These are phyloP conservation scores for Colius striatus DNA, from an alignment of 2,113 vertebrate genomes.

Conservation along the genomic window DNA sequence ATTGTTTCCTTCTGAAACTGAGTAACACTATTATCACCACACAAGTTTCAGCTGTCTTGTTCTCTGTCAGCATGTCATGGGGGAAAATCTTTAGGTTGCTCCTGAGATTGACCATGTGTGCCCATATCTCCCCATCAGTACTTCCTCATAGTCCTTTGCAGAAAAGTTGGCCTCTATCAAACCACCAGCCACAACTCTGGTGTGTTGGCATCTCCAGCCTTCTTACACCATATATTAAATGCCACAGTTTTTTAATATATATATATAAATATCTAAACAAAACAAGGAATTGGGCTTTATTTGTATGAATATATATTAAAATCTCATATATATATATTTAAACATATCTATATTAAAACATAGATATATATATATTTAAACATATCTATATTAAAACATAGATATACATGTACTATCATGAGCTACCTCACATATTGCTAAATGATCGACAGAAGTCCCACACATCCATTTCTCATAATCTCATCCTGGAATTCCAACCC, in stretches of 20 bases:
- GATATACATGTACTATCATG: neutral
- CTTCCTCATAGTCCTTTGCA: neutral
- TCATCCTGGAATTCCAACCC: neutral
- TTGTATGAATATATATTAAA: neutral
- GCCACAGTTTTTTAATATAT: neutral
- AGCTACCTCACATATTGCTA: neutral
- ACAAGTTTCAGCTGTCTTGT: neutral
- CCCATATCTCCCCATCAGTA: neutral
- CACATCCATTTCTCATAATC: neutral
- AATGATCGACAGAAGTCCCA: neutral
- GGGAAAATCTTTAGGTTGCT: neutral
- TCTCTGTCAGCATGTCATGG: neutral
- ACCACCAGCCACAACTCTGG: neutral
- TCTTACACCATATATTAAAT: neutral
- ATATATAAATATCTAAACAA: neutral
- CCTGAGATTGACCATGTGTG: neutral
- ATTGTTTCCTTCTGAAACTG: neutral
- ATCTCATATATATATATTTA: neutral
- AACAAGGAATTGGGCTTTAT: neutral
- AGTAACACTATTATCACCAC: neutral
- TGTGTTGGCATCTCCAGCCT: neutral
- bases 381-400: neutral
- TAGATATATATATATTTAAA: neutral
- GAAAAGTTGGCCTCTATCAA: neutral
- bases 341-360: neutral